Base-by-base conservation (phyloP, 2,797 vertebrate genomes). In the Tapera naevia region DNA sequence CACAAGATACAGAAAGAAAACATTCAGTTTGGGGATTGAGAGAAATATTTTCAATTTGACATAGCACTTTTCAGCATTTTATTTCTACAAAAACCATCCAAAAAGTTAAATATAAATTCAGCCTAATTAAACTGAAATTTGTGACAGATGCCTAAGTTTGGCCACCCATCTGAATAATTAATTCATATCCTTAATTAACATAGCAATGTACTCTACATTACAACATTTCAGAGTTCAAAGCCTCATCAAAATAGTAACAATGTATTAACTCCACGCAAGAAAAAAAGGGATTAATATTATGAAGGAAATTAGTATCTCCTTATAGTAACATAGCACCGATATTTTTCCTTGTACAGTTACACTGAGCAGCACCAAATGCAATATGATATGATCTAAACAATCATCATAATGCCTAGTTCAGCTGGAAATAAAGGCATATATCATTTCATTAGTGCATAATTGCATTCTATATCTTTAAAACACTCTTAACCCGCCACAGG, bases 1-100 rank as follows among this genome's bases (percentile, higher is more conserved):
- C 73, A 86, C 41, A 62, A 84, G 76, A 81, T 54, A 88, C 43
- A 62, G 61, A 72, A 94, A 86, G 46, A 72, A 90, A 93, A 79
- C 71, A 65, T 82, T 85, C 45, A 1, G 12, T 54, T 66, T 58
- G 21, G 17, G 17, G 27, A 18, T 86, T 65, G 50, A 79, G 23
- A 88, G 39, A 70, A 93, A 80, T 28, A 80, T 41, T 54, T 91
- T 91, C 54, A 86, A 48, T 5, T 39, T 33, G 14, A 65, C 9
- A 2, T 24, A 65, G 86, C 8, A 3, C 5, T 80, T 88, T 87
- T 51, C 43, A 91, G 35, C 30, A 65, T 75, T 83, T 88, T 53
- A 12, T 43, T 67, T 53, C 33, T 54, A 37, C 13, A 46, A 62
- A 27, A 64, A 27, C 9, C 0, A 4, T 27, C 2, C 23, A 23